Percentiles rank a stretch among this genome's conserved stretches.
phyloP scores from a whole-genome alignment of 2,113 vertebrate genomes.

The Merops nubicus region DNA sequence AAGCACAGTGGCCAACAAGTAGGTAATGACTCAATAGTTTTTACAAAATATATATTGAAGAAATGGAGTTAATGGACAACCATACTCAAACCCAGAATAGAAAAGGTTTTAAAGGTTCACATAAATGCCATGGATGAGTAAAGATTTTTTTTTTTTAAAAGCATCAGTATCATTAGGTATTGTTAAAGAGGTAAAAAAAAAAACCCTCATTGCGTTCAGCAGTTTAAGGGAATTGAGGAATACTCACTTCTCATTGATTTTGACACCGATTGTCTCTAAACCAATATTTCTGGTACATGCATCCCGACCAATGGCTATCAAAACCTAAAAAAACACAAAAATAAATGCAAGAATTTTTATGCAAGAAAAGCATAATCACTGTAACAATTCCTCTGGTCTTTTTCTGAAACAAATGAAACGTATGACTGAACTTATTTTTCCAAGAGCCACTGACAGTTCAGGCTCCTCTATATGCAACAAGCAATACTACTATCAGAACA shows the following conservation, averaged over 20 bases:
- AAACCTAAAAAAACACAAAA: constrained; percentile 76
- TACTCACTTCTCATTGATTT: constrained; percentile 88
- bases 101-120: not conserved
- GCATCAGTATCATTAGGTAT: not conserved
- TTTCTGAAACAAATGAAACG: not conserved
- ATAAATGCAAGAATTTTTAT: not conserved
- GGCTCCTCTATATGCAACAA: not conserved
- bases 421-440: not conserved
- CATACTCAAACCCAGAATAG: not conserved
- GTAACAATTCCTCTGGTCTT: not conserved
- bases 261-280: constrained; percentile 87
- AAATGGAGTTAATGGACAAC: not conserved
- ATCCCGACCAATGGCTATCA: constrained; percentile 92
- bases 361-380: not conserved
- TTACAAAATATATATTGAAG: not conserved
- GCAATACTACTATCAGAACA: not conserved
- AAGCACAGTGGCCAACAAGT: not conserved
- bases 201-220: not conserved
- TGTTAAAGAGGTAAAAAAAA: not conserved
- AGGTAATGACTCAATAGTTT: not conserved
- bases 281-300: constrained; percentile 91
- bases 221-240: not conserved
- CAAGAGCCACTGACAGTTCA: not conserved
- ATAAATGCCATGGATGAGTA: not conserved
- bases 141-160: not conserved